These are phyloP conservation scores for Ceratina japonica DNA, from an alignment of 1,140 invertebrate genomes.

Conservation along the genomic window DNA sequence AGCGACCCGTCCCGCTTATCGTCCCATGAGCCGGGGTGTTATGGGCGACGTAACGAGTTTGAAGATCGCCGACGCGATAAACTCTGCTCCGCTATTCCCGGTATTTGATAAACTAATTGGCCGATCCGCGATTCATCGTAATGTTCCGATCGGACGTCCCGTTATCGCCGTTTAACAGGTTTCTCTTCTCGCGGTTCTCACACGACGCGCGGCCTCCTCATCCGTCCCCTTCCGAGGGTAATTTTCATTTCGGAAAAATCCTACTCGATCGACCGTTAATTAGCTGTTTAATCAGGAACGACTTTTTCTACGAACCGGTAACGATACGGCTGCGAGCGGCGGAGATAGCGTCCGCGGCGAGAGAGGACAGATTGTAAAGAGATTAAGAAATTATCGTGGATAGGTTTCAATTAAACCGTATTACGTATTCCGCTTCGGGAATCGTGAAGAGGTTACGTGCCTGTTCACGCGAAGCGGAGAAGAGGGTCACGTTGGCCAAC, in stretches of 20 bases:
- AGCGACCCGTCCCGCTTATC: constrained; percentile 47
- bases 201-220: neutral
- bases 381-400: constrained; percentile 21
- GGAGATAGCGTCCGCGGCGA: neutral
- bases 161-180: constrained; percentile 59
- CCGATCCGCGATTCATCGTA: constrained; percentile 46
- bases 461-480: constrained; percentile 13
- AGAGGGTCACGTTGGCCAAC: constrained; percentile 54
- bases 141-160: constrained; percentile 54
- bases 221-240: constrained; percentile 11
- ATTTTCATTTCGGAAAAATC: neutral
- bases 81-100: constrained; percentile 52
- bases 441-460: constrained; percentile 30
- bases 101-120: constrained; percentile 63
- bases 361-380: neutral
- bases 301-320: neutral
- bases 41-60: constrained; percentile 55
- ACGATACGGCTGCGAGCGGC: neutral
- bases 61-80: constrained; percentile 51
- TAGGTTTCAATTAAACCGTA: constrained; percentile 4
- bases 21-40: constrained; percentile 22
- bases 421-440: neutral
- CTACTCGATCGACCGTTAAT: neutral
- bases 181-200: neutral
- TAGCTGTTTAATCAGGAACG: neutral